These are phyloP conservation scores for Ranitomeya variabilis DNA, from an alignment of 2,113 vertebrate species.

Conservation along the genomic window DNA sequence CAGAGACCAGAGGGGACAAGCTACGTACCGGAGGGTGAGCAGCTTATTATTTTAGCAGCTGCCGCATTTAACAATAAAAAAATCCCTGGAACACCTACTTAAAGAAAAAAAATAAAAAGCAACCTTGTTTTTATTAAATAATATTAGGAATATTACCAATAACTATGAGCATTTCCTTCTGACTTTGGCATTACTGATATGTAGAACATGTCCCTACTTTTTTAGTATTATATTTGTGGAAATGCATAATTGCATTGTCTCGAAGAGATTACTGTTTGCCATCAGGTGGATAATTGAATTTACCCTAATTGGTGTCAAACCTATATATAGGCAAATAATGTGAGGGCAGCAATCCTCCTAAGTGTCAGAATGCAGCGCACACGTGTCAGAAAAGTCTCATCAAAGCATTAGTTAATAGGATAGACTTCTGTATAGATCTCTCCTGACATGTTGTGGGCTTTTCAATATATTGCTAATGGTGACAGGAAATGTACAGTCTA, in stretches of 20 bases:
- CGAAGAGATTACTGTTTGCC: slow-evolving; percentile 60
- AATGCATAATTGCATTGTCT: slow-evolving; percentile 47
- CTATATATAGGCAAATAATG: slow-evolving; percentile 64
- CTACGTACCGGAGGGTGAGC: too few species aligned
- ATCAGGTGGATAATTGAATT: slow-evolving; percentile 65
- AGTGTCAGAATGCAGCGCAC: slow-evolving; percentile 50
- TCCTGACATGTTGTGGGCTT: slow-evolving; percentile 39
- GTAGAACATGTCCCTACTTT: background rate
- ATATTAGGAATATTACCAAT: background rate
- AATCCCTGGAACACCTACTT: too few species aligned
- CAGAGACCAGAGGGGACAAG: too few species aligned
- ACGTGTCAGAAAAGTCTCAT: slow-evolving; percentile 56
- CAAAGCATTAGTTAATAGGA: slow-evolving; percentile 55
- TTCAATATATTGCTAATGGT: background rate
- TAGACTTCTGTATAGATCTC: slow-evolving; percentile 53
- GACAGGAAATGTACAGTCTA: background rate
- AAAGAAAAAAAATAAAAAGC: too few species aligned
- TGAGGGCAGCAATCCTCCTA: slow-evolving; percentile 60
- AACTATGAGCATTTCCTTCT: background rate
- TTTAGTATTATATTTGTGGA: background rate
- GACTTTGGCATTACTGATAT: background rate
- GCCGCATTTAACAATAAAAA: too few species aligned
- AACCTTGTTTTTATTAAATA: background rate
- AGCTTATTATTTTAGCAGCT: too few species aligned
- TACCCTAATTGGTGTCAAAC: slow-evolving; percentile 62